Base-by-base conservation (phyloP, 2,113 vertebrate genomes). In the Alouatta palliata region DNA sequence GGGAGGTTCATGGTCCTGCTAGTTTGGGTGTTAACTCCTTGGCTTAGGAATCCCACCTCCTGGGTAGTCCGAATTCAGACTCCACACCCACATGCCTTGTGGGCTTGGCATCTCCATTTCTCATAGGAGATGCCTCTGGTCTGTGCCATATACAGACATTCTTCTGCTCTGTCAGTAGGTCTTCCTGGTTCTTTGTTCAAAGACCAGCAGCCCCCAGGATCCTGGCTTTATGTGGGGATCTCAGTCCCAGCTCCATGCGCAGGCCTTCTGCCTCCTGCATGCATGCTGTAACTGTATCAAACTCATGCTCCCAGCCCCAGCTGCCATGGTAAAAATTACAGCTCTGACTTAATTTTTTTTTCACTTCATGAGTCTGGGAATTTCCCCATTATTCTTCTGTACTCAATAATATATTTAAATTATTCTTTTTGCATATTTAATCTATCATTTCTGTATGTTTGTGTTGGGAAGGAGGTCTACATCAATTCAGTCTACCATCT, bases 81-180 rank as follows among this genome's bases (percentile, higher is more conserved):
- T 79, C 25, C 80, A 11, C 27, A 37, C 71, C n/a, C 23, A 10
- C 12, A 3, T 5, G 49, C 9, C 0, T 0, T 16, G 1, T 56
- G 13, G 43, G 64, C 61, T 80, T 61, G 35, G 61, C 52, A 5
- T n/a, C 73, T 45, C 73, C 40, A 2, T 11, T 40, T 47, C 23
- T 30, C 61, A 6, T 2, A 73, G 54, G n/a, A 85, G 40, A 77
- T 2, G 9, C 47, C 30, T 37, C 30, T 17, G 6, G 27, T 70
- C 70, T 16, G 16, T 3, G 1, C 49, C 37, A 19, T 9, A 32
- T 61, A 16, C 19, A 14, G 35, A 19, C 8, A 2, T 32, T 47
- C 45, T 54, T 77, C 83, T 37, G 68, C 64, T 30, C 68, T 66
- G 19, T 20, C 17, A 35, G 40, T 8, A 68, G 58, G 47, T 37